Evolutionary conservation across 2,888 invertebrate species (phyloP).

Genomic region (Anthoptus insignis): DNA sequence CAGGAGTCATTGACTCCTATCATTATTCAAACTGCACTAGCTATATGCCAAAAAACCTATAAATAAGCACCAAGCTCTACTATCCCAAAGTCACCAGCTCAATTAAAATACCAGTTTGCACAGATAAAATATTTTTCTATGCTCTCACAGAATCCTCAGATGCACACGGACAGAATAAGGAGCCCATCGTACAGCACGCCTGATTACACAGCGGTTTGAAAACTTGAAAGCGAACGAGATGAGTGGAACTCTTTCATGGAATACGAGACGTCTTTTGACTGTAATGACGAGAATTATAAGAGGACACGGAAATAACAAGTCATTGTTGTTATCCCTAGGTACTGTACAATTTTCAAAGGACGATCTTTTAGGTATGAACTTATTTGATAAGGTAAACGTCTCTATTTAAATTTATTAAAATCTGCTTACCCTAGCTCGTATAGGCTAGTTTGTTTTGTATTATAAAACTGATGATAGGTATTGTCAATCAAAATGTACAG

Average conservation of each 20-base stretch:
- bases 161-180: conserved; percentile 16
- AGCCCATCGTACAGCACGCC: conserved; percentile 13
- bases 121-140: conserved; percentile 7
- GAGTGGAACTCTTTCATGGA: conserved; percentile 28
- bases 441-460: no score
- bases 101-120: conserved; percentile 1
- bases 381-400: no score
- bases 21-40: no score
- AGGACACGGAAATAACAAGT: conserved; percentile 28
- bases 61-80: no score
- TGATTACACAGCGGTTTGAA: conserved; percentile 28
- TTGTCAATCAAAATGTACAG: no score
- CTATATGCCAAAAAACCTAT: no score
- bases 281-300: conserved; percentile 27
- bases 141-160: conserved; percentile 12
- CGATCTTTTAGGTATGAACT: background rate
- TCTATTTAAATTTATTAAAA: no score
- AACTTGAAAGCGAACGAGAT: conserved; percentile 25
- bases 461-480: no score
- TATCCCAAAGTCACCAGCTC: background rate
- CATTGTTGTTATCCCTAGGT: conserved; percentile 8
- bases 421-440: no score
- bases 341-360: background rate
- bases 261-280: conserved; percentile 24
- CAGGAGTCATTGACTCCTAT: no score